Percentiles rank a stretch among this genome's conserved stretches.
Evolutionary conservation across 2,797 vertebrate genomes (phyloP).

Genomic region (Dendrocincla tyrannina): DNA sequence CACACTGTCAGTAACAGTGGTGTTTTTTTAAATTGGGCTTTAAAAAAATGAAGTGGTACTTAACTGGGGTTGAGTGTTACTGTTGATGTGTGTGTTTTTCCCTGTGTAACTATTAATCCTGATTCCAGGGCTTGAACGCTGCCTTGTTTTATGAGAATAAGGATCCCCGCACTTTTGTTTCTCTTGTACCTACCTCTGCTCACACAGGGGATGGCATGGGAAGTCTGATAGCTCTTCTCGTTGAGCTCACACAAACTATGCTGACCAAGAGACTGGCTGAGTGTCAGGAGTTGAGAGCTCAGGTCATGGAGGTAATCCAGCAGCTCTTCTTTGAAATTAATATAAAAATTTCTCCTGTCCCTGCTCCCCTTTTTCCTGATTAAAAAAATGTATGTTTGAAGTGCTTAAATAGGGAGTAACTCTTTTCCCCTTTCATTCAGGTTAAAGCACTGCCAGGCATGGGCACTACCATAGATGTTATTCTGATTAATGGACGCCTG

Average conservation of each 20-base stretch:
- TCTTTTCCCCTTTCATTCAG: slow-evolving; percentile 61
- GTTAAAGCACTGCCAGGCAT: slow-evolving; percentile 97
- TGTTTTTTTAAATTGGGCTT: background rate
- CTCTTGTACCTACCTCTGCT: slow-evolving; percentile 94
- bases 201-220: slow-evolving; percentile 98
- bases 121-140: slow-evolving; percentile 90
- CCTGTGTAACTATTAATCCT: slow-evolving; percentile 22
- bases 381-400: background rate
- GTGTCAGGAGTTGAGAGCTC: slow-evolving; percentile 92
- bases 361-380: background rate
- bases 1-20: background rate
- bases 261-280: slow-evolving; percentile 90
- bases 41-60: background rate
- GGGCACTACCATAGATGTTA: slow-evolving; percentile 98
- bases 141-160: slow-evolving; percentile 96
- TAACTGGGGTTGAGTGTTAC: background rate
- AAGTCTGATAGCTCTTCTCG: slow-evolving; percentile 92
- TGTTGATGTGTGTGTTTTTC: background rate
- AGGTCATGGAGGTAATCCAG: slow-evolving; percentile 95
- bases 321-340: background rate
- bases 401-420: background rate
- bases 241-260: slow-evolving; percentile 96
- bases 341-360: background rate
- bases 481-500: slow-evolving; percentile 91
- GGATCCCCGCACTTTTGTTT: slow-evolving; percentile 95